Evolutionary conservation across 2,888 invertebrate genomes (phyloP), one percentile per base, ranked within the genome.

Genomic region (Ormyrus rosae): DNA sequence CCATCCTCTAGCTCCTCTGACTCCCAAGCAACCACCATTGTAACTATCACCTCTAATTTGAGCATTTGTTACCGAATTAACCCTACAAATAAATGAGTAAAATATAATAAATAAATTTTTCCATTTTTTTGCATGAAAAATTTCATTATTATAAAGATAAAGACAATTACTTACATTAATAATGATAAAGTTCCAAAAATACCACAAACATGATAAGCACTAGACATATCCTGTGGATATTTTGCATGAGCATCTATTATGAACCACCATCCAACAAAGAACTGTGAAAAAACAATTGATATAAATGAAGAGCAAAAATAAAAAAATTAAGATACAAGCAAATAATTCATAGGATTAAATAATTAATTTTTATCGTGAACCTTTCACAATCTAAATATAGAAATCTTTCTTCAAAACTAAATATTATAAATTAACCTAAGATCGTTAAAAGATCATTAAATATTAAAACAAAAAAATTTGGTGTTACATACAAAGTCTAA

Each of bases 211-310:
- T 99, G 96, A 85, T 97, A 96, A 0, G 97, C 96, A 84, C 95
- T 94, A 7, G 93, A 87, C 91, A 98, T 91, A 91, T 95, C 92
- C 55, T 92, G 92, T 0, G 95, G 94, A 87, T 96, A 95, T 34
- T 94, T 94, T 0, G 97, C 94, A 78, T 97, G 95, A 8, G 98
- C 97, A 92, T 99, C 99, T 86, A 99, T 98, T 82, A 98, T 95
- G 82, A 98, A 94, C 99, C 99, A 99, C 99, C 99, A 99, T 70
- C 98, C 99, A 85, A 95, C 92, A 87, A 98, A 98, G 92, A 99
- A 99, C 98, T 98, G 88, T 13, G 76, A 69, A 6, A 63, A 65
- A 51, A 64, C 45, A 70, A 19, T 45, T 2, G 2, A 34, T 55
- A 48, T 63, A 48, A 48, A 61, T 2, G 45, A 67, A 72, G 0